A percentile compares a stretch with the other conserved stretches of the same genome.
Conservation (phyloP, 2,888 invertebrate genomes). For the Nemotelus pantherinus region DNA sequence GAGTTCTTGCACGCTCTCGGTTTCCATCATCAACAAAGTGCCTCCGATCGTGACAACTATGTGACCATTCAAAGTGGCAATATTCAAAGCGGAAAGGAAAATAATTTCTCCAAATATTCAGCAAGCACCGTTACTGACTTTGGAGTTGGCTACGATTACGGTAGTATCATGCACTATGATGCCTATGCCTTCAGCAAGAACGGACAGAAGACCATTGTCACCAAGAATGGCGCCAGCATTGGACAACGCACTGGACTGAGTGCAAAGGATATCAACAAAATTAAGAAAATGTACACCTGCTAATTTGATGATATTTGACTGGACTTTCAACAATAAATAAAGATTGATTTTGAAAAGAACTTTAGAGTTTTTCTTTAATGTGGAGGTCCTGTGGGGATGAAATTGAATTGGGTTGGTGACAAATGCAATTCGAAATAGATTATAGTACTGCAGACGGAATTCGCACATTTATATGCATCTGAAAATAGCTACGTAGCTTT, state of each 20-base stretch:
- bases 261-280: constrained; percentile 72
- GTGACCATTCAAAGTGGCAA: constrained; percentile 75
- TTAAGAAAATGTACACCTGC: constrained; percentile 71
- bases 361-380: too few relatives aligned
- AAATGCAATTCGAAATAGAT: too few relatives aligned
- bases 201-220: constrained; percentile 69
- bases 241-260: constrained; percentile 77
- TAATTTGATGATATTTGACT: neutral
- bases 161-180: constrained; percentile 74
- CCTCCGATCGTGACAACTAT: constrained; percentile 75
- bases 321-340: too few relatives aligned
- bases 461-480: too few relatives aligned
- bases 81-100: constrained; percentile 66
- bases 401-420: too few relatives aligned
- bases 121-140: constrained; percentile 69
- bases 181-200: constrained; percentile 71
- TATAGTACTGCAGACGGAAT: too few relatives aligned
- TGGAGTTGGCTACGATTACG: constrained; percentile 71
- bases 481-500: too few relatives aligned
- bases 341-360: too few relatives aligned
- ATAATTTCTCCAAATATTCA: constrained; percentile 69
- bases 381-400: too few relatives aligned
- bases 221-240: constrained; percentile 65
- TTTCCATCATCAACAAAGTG: constrained; percentile 80
- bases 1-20: constrained; percentile 79